These are phyloP conservation scores for Rhinella marina DNA, from an alignment of 2,797 vertebrate genomes.

Conservation along the genomic window DNA sequence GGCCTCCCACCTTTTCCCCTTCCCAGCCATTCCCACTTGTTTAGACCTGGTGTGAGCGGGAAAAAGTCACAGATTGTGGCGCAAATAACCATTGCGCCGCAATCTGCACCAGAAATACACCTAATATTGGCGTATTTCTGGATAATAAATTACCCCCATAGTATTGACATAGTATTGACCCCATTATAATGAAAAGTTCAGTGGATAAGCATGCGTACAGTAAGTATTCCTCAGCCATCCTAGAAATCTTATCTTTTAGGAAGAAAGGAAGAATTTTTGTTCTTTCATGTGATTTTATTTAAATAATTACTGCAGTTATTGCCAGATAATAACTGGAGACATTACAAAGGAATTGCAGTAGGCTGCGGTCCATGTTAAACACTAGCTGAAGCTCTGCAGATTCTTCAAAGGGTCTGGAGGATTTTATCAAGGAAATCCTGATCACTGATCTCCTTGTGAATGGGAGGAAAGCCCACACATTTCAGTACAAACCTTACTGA, in stretches of 20 bases:
- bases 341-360: slow-evolving; percentile 32
- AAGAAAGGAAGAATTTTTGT: slow-evolving; percentile 1
- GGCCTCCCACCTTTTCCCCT: too few relatives aligned
- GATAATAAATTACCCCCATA: too few relatives aligned
- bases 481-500: too few relatives aligned
- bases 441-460: neutral
- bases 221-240: neutral
- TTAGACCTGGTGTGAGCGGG: too few relatives aligned
- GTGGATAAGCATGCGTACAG: neutral
- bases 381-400: neutral
- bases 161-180: too few relatives aligned
- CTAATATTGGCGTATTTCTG: too few relatives aligned
- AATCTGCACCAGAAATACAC: too few relatives aligned
- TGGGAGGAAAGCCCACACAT: too few relatives aligned
- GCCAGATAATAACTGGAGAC: slow-evolving; percentile 33
- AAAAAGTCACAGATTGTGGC: too few relatives aligned
- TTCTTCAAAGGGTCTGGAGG: neutral
- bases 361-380: neutral
- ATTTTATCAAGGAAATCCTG: neutral
- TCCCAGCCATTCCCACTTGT: too few relatives aligned
- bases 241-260: neutral
- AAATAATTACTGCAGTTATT: slow-evolving; percentile 17
- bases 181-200: neutral
- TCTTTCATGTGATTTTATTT: slow-evolving; percentile 4
- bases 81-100: too few relatives aligned